Conservation (phyloP, 2,797 vertebrate genomes). For the Gambelia wislizenii region DNA sequence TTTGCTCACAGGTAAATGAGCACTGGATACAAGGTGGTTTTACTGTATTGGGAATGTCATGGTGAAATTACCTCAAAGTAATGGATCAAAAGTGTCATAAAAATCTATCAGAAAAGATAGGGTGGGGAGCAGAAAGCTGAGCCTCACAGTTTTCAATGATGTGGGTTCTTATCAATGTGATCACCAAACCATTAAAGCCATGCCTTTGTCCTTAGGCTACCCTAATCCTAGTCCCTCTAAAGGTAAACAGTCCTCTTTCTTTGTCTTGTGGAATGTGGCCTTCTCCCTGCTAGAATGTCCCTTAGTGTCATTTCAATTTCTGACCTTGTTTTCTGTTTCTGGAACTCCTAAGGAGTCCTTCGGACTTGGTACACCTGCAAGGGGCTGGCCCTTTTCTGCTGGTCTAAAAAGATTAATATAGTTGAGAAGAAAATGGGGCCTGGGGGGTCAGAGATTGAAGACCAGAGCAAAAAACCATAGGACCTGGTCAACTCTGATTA, state of each 20-base stretch:
- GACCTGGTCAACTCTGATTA: neutral
- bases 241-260: neutral
- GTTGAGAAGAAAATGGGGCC: fast-evolving
- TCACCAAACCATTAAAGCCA: neutral
- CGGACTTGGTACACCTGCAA: neutral
- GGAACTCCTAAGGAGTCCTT: neutral
- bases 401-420: neutral
- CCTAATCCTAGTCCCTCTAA: neutral
- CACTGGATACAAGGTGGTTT: neutral
- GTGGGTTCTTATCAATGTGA: neutral
- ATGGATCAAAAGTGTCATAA: neutral
- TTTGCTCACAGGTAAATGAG: neutral
- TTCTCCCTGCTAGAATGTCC: neutral
- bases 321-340: conserved; percentile 12
- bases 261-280: neutral
- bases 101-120: neutral
- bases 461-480: fast-evolving
- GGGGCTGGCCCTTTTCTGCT: neutral
- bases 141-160: neutral
- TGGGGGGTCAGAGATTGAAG: neutral
- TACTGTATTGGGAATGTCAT: neutral
- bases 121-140: neutral
- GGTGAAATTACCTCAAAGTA: neutral
- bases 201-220: neutral
- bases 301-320: neutral